Conservation (phyloP, 2,888 invertebrate species). For the Ormyrus thymus region DNA sequence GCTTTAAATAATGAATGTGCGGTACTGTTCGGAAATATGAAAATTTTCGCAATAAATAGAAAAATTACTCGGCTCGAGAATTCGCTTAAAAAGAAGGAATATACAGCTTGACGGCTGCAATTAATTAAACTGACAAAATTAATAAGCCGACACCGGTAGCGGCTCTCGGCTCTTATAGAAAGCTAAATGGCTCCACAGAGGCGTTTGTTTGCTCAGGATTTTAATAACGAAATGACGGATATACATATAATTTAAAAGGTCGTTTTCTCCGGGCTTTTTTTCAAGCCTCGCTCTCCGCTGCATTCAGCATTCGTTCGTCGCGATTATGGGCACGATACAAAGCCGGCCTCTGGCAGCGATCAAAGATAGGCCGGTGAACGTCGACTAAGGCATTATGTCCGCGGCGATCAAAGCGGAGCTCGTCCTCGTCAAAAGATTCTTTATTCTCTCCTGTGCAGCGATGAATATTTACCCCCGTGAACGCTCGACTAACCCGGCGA, state of each 20-base stretch:
- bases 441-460: constrained; percentile 54
- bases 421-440: constrained; percentile 59
- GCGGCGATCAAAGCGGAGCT: constrained; percentile 65
- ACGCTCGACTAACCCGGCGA: constrained; percentile 57
- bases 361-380: constrained; percentile 55
- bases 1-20: too few relatives aligned
- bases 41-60: too few relatives aligned
- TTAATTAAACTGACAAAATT: too few relatives aligned
- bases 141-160: too few relatives aligned
- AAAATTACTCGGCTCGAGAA: too few relatives aligned
- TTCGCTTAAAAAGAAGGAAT: too few relatives aligned
- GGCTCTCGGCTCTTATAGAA: too few relatives aligned
- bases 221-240: constrained; percentile 4
- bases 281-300: not conserved
- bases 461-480: constrained; percentile 65
- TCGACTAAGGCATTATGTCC: constrained; percentile 62
- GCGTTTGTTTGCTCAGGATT: not conserved
- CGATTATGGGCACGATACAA: constrained; percentile 32
- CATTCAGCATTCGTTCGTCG: constrained; percentile 43
- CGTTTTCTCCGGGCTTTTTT: not conserved
- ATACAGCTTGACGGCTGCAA: too few relatives aligned
- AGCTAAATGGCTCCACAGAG: not conserved
- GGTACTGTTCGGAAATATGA: too few relatives aligned
- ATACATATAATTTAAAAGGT: not conserved
- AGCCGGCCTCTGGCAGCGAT: constrained; percentile 34